Base-by-base conservation (phyloP, 2,113 vertebrate genomes). In the Thamnaconus septentrionalis region DNA sequence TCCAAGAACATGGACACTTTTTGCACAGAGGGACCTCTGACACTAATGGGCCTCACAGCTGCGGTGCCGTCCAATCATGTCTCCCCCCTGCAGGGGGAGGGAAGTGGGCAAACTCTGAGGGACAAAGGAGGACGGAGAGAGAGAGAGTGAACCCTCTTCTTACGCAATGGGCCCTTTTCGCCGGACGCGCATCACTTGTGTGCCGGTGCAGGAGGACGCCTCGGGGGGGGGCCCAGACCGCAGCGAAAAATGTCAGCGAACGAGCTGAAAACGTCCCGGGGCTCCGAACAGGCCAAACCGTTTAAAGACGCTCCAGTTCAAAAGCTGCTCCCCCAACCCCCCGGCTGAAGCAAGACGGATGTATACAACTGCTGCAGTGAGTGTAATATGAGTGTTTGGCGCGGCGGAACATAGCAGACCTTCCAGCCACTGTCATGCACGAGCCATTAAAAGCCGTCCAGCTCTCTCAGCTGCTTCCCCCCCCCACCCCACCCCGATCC, bases 121-220 rank as follows among this genome's bases (percentile, higher is more conserved):
- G 9, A 85, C 74, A 85, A 84, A 85, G 63, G 78, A 78, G 57
- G 64, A 65, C 46, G 73, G 79, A 54, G 66, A 85, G n/a, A 73
- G 18, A 31, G 18, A 31, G 18, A 31, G 18, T 55, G 69, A 8
- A 65, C 31, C 53, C 69, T 73, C 73, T 65, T 78, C 76, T 88
- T 88, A 82, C 44, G 59, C 68, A 65, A 69, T 31, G 18, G 18
- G 18, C 18, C 18, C 18, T 31, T 31, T 2, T 31, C 18, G 18
- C 18, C 18, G 18, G 18, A 31, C 18, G 18, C 18, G 2, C 18
- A 31, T 31, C 18, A 31, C 18, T 31, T 31, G 18, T 31, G 18
- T 31, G 18, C 2, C 18, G 2, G 18, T 31, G 18, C 18, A 31
- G 18, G 18, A 31, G 18, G 18, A 31, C 1, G 18, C 18, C 18